These are phyloP conservation scores for Cenopis cana DNA, from an alignment of 2,888 invertebrate genomes.

Conservation along the genomic window DNA sequence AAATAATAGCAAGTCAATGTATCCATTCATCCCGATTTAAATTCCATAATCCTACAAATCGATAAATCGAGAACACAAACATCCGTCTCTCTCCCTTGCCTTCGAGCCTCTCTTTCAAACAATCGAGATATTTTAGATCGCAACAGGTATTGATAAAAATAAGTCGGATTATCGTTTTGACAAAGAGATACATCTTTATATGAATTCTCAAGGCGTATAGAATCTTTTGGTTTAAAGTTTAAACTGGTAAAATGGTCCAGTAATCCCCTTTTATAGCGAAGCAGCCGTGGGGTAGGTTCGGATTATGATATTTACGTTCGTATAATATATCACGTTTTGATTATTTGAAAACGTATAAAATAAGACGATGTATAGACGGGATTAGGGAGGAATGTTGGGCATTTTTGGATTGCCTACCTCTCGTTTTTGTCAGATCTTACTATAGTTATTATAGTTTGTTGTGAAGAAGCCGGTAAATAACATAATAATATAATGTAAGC, in stretches of 20 bases:
- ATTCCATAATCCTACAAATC: slow-evolving; percentile 19
- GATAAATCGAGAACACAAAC: slow-evolving; percentile 20
- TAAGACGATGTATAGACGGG: slow-evolving; percentile 30
- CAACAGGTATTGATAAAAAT: slow-evolving; percentile 33
- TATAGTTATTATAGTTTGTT: too few relatives aligned
- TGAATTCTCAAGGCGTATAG: not conserved
- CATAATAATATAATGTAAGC: too few relatives aligned
- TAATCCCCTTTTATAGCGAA: slow-evolving; percentile 38
- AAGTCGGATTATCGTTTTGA: not conserved
- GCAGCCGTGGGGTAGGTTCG: slow-evolving; percentile 38
- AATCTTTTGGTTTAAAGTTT: not conserved
- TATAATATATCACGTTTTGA: slow-evolving; percentile 30
- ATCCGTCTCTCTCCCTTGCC: not conserved
- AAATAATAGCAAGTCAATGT: not conserved
- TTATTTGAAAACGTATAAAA: slow-evolving; percentile 32
- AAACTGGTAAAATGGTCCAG: not conserved
- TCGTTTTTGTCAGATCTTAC: too few relatives aligned
- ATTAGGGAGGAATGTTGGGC: slow-evolving; percentile 2
- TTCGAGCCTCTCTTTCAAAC: not conserved
- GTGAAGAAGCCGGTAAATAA: too few relatives aligned
- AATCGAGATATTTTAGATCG: slow-evolving; percentile 10
- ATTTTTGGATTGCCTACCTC: not conserved
- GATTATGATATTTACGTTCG: slow-evolving; percentile 25
- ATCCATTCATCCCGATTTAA: slow-evolving; percentile 1
- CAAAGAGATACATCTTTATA: not conserved